These are phyloP conservation scores for Micronycteris hirsuta DNA, from an alignment of 2,113 vertebrate genomes.

Conservation along the genomic window DNA sequence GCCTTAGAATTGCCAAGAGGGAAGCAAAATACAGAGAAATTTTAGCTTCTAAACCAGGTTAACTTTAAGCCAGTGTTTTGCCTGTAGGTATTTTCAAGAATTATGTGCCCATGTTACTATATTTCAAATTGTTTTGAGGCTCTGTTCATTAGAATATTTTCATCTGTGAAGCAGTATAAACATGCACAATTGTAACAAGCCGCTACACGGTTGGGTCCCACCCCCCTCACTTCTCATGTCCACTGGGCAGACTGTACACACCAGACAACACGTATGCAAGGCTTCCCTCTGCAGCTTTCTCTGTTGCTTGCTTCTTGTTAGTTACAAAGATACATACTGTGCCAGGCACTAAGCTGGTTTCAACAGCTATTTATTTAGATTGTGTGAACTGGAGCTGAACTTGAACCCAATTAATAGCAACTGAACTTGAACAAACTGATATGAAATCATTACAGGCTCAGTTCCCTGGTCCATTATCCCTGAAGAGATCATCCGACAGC, in stretches of 20 bases:
- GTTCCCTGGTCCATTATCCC: slow-evolving; percentile 77
- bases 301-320: slow-evolving; percentile 61
- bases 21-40: background rate
- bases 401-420: slow-evolving; percentile 79
- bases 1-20: background rate
- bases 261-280: slow-evolving; percentile 22
- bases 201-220: background rate
- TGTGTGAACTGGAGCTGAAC: slow-evolving; percentile 78
- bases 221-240: background rate
- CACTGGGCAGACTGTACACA: background rate
- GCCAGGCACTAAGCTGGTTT: slow-evolving; percentile 70
- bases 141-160: background rate
- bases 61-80: background rate
- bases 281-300: slow-evolving; percentile 12
- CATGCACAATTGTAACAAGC: background rate
- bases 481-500: slow-evolving; percentile 75
- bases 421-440: slow-evolving; percentile 79
- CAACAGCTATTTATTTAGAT: slow-evolving; percentile 77
- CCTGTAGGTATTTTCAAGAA: background rate
- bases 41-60: background rate
- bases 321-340: slow-evolving; percentile 65
- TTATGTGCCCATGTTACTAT: background rate
- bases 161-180: background rate
- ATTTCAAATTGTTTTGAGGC: background rate
- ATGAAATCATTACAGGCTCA: slow-evolving; percentile 78